Base-by-base conservation (phyloP, 2,113 vertebrate genomes). In the Phyllopteryx taeniolatus region DNA sequence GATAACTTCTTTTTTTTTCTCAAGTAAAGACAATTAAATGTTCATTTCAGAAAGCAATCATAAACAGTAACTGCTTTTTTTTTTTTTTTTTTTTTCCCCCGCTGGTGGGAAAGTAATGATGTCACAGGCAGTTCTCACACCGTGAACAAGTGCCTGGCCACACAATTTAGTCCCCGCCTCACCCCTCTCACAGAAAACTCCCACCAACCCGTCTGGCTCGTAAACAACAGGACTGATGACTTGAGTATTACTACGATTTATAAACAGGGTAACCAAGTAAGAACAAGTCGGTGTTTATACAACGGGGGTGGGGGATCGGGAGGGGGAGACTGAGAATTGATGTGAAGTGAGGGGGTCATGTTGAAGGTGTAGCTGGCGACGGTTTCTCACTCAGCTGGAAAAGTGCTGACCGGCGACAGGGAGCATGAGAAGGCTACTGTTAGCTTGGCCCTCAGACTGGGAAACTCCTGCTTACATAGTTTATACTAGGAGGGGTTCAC, bases 171-270 rank as follows among this genome's bases (percentile, higher is more conserved):
- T 54, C 76, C 62, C 72, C 56, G 73, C 80, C 78, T 83, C 51
- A 64, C 77, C 75, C 70, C 69, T 76, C 33, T 43, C 72, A 49
- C 72, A 75, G 60, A 53, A 70, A 60, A 75, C 47, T 70, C 63
- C 57, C 79, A 66, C 59, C 64, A 31, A 47, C n/a, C 74, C 75
- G 70, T 62, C 67, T 39, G 46, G 71, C 70, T 78, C 70, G 47
- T 82, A 80, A 86, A 88, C 83, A 84, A 54, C 79, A 84, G 77
- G 66, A 81, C 68, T 86, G 84, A 85, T 83, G 84, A 85, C 83
- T 53, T 73, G 72, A 68, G 80, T 63, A 43, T 76, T 79, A 66
- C 31, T 67, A 60, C 44, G 66, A 51, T 73, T 82, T 78, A 72
- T 85, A 83, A 85, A 72, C 69, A 62, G 9, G 10, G 51, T 47